Evolutionary conservation across 2,888 invertebrate species (phyloP), one percentile per base, ranked within the genome.

Genomic region (Zeuzera pyrina): DNA sequence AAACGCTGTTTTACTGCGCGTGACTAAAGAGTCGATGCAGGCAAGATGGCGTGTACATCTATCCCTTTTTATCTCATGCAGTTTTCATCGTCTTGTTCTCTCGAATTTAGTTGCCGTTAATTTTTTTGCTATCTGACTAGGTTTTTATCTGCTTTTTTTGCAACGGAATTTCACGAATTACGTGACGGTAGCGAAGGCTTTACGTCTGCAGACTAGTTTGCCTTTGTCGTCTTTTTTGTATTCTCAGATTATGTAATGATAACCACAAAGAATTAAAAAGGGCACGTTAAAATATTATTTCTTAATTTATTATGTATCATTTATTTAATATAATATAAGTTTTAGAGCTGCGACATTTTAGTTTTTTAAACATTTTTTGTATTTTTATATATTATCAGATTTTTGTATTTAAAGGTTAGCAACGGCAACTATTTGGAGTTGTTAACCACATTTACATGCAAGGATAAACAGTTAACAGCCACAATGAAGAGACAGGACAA

Each of bases 1-100:
- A 76, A 79, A 78, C 73, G 13, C 64, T 66, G 70, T 58, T 67
- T 67, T 62, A 66, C 62, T 65, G 73, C 71, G 76, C 78, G 78
- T 78, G 78, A 78, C 77, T 71, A 71, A 74, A 78, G 58, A 64
- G 59, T 61, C 62, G 61, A 65, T 72, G 69, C 72, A 71, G 61
- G 63, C 72, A 76, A 77, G 65, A 79, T 72, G 71, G 71, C 78
- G 76, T 57, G 54, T 47, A 53, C 45, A 41, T 36, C 64, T 45
- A 47, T 77, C 76, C 66, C 69, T 43, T 45, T 78, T 65, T 48
- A 47, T 48, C 65, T 29, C 41, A 41, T 47, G 44, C 38, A 42
- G 26, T 43, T 55, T 44, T 36, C 39, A 49, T 54, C 42, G 43
- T 67, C 68, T 55, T 57, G 30, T 47, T 63, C 60, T 49, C 43